These are phyloP conservation scores for Hymenochirus boettgeri DNA, from an alignment of 2,113 vertebrate species.

Conservation along the genomic window DNA sequence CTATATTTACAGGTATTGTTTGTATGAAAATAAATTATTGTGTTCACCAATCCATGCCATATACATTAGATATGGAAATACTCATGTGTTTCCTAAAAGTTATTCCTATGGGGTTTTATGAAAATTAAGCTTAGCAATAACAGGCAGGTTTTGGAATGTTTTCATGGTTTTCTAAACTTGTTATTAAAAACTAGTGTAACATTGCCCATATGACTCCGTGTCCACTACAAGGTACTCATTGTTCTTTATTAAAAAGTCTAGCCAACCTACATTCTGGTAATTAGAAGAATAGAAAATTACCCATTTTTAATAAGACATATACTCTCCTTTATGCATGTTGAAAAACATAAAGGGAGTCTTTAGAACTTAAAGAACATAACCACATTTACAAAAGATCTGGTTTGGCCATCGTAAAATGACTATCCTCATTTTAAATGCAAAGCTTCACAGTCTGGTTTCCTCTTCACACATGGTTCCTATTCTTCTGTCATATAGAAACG, in stretches of 20 bases:
- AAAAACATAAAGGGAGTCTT: not conserved
- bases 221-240: too few relatives aligned
- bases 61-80: too few relatives aligned
- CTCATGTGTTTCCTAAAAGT: too few relatives aligned
- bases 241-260: conserved; percentile 9
- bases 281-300: not conserved
- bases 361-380: not conserved
- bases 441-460: conserved; percentile 38
- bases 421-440: conserved; percentile 27
- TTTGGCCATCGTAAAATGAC: conserved; percentile 23
- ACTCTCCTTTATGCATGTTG: not conserved
- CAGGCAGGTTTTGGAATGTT: too few relatives aligned
- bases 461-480: conserved; percentile 48
- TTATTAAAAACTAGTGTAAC: too few relatives aligned
- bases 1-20: too few relatives aligned
- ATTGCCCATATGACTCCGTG: too few relatives aligned
- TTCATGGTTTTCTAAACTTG: too few relatives aligned
- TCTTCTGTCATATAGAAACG: conserved; percentile 64
- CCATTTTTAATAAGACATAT: not conserved
- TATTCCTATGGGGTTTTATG: too few relatives aligned
- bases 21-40: too few relatives aligned
- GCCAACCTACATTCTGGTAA: not conserved
- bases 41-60: too few relatives aligned
- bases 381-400: not conserved
- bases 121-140: too few relatives aligned